Base-by-base conservation (phyloP, 2,888 invertebrate genomes). In the Mellilla xanthometata region DNA sequence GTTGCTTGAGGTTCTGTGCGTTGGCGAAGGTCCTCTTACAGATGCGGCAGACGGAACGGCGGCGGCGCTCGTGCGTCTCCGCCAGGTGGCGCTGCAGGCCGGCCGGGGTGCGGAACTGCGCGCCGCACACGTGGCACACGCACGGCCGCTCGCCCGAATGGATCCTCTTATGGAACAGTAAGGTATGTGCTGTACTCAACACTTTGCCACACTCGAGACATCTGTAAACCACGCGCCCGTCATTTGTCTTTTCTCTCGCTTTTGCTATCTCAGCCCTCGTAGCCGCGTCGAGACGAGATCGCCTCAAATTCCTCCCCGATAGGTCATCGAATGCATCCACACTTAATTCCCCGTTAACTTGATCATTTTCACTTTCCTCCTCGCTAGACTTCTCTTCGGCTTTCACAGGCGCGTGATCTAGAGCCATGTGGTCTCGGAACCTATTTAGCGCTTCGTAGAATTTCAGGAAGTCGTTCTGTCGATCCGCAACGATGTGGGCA, bases 71-170 rank as follows among this genome's bases (percentile, higher is more conserved):
- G 74, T 93, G 93, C 1, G 93, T 93, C 58, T 93, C 92, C 12
- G 90, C 83, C 12, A 93, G 60, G 62, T 94, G 93, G 1, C 93
- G 80, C 31, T 90, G 90, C 13, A 93, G 73, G 0, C 93, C 93
- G 72, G 91, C 91, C 9, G 92, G 92, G n/a, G 93, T 91, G 12
- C 93, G 84, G 74, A 93, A 93, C 64, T 91, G 91, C 58, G 92
- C 93, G 2, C 93, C 93, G 68, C 93, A 93, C 11, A 92, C 65
- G 68, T 93, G 93, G 62, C 93, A 93, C 45, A 92, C 91, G 71
- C 91, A 93, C 1, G 93, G 92, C 32, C 92, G 82, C 72, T 93
- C 93, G 1, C 93, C 93, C 4, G 93, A 91, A 67, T 93, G 93
- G 41, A 93, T 93, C 8, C 93, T 82, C 65, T 86, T 81, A 65